Percentiles rank a stretch among this genome's conserved stretches.
Conservation (phyloP, 2,888 invertebrate genomes). For the Drosophila pseudotakahashii region DNA sequence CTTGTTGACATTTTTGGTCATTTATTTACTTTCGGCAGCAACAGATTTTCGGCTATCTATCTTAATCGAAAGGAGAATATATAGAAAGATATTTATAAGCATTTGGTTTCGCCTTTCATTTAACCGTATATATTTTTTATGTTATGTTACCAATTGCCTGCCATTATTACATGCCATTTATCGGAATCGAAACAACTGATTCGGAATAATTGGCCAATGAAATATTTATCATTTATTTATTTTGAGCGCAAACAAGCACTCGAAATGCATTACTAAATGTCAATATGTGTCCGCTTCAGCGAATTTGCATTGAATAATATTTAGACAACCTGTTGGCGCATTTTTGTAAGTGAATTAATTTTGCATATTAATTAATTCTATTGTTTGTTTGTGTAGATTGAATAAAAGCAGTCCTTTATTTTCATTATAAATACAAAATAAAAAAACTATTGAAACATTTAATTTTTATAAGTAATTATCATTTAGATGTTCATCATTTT, state of each 20-base stretch:
- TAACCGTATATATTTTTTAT: conserved; percentile 2
- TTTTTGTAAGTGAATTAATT: background rate
- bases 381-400: background rate
- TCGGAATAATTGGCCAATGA: conserved; percentile 19
- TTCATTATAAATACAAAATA: background rate
- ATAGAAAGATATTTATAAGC: conserved; percentile 2
- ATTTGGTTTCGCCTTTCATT: background rate
- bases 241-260: background rate
- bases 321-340: background rate
- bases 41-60: conserved; percentile 5
- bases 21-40: conserved; percentile 14
- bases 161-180: conserved; percentile 19
- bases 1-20: conserved; percentile 31
- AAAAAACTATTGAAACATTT: background rate
- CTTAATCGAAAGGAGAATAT: conserved; percentile 19
- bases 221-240: conserved; percentile 31
- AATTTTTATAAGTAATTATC: no score
- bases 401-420: background rate
- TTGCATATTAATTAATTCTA: background rate
- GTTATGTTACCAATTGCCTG: background rate
- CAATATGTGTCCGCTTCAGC: background rate
- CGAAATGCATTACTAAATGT: conserved; percentile 1
- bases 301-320: conserved; percentile 6
- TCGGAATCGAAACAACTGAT: background rate
- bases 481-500: no score